phyloP scores from a whole-genome alignment of 2,113 vertebrate genomes.

The Falco punctatus region DNA sequence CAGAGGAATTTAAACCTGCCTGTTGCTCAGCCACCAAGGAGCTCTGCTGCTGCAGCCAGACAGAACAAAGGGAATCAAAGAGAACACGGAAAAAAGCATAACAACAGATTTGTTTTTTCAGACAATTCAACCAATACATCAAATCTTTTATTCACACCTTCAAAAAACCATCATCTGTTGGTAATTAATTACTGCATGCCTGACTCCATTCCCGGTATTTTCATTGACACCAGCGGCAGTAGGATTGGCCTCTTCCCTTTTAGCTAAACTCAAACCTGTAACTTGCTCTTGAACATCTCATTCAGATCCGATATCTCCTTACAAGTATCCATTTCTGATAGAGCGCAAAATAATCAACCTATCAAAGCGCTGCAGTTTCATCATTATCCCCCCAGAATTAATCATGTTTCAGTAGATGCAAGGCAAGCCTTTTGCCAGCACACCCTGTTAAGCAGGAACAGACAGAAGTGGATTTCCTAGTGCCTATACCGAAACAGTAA shows the following conservation, averaged over 20 bases:
- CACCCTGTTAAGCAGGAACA: background rate
- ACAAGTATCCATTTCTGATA: constrained; percentile 7
- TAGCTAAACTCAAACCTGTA: background rate
- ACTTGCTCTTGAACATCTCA: background rate
- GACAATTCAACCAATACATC: background rate
- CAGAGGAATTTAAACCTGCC: background rate
- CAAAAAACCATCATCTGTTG: constrained; percentile 2
- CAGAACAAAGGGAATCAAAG: background rate
- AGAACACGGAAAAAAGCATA: background rate
- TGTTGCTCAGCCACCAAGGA: background rate
- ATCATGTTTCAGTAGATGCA: background rate
- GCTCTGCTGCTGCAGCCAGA: background rate
- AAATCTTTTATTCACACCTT: background rate
- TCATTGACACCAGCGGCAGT: background rate
- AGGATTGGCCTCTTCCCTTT: background rate
- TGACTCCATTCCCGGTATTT: background rate
- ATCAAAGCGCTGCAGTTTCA: background rate
- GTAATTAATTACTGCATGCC: background rate
- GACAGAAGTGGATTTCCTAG: background rate
- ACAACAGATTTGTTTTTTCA: background rate
- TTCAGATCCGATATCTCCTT: background rate
- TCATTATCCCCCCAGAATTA: background rate
- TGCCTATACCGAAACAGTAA: background rate
- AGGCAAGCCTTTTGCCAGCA: background rate
- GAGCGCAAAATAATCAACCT: background rate